Evolutionary conservation across 2,113 vertebrate genomes (phyloP).

Genomic region (Thermophis baileyi): DNA sequence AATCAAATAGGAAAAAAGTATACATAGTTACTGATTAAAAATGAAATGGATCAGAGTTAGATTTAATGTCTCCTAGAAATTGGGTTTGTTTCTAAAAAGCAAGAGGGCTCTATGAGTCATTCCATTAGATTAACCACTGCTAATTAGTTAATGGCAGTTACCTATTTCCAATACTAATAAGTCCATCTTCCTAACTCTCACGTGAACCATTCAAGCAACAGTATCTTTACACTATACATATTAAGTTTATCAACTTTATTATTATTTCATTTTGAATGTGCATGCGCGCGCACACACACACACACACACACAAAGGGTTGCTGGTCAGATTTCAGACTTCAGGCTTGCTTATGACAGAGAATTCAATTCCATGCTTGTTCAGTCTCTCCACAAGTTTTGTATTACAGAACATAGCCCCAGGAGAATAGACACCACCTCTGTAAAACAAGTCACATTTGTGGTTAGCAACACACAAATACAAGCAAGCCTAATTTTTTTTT

Average conservation of each 20-base stretch:
- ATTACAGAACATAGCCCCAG: conserved; percentile 86
- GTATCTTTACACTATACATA: conserved; percentile 16
- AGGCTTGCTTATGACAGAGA: conserved; percentile 80
- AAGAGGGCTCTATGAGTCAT: not conserved
- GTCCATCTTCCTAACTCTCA: not conserved
- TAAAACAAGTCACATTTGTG: conserved; percentile 10
- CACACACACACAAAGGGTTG: conserved; percentile 35
- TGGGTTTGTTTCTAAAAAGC: not conserved
- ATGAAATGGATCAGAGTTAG: not conserved
- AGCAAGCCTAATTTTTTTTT: not conserved
- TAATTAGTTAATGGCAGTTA: not conserved
- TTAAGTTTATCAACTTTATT: conserved; percentile 19
- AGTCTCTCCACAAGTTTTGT: conserved; percentile 90
- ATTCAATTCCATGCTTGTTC: conserved; percentile 83
- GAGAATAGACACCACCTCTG: conserved; percentile 93
- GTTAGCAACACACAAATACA: not conserved
- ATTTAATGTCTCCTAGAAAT: not conserved
- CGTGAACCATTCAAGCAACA: conserved; percentile 25
- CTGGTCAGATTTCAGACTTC: conserved; percentile 66
- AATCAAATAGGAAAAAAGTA: not conserved
- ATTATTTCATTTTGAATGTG: conserved; percentile 25
- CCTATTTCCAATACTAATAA: not conserved
- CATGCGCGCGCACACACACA: not conserved
- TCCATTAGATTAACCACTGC: not conserved
- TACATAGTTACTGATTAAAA: not conserved